Conservation (phyloP, 2,113 vertebrate species). For the Scopus umbretta region DNA sequence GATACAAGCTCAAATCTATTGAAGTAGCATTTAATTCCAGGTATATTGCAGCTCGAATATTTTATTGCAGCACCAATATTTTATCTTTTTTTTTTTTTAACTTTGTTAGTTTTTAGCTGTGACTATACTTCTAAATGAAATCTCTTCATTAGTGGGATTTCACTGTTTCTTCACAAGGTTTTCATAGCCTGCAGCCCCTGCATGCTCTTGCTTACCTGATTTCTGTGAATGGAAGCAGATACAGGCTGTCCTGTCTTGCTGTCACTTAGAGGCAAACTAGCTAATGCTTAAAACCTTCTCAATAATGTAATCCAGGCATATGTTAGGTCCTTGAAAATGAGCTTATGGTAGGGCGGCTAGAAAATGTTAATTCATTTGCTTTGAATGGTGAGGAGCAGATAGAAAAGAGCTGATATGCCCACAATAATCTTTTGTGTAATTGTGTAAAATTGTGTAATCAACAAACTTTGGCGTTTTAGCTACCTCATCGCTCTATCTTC, state of each 20-base stretch:
- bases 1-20: background rate
- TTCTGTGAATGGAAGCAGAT: background rate
- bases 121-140: background rate
- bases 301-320: background rate
- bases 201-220: background rate
- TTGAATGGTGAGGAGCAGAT: background rate
- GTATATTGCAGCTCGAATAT: background rate
- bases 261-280: background rate
- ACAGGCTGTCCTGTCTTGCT: background rate
- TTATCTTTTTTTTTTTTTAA: background rate
- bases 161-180: background rate
- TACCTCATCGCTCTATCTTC: background rate
- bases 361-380: background rate
- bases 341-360: background rate
- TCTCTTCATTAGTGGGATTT: background rate
- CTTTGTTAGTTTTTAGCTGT: background rate
- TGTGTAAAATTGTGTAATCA: too few relatives aligned
- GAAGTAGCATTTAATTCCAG: background rate
- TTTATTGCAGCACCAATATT: background rate
- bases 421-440: too few relatives aligned
- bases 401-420: background rate
- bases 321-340: background rate
- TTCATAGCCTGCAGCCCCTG: background rate
- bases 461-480: too few relatives aligned
- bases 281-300: background rate